Evolutionary conservation across 2,113 vertebrate species (phyloP).

Genomic region (Gymnorhina tibicen): DNA sequence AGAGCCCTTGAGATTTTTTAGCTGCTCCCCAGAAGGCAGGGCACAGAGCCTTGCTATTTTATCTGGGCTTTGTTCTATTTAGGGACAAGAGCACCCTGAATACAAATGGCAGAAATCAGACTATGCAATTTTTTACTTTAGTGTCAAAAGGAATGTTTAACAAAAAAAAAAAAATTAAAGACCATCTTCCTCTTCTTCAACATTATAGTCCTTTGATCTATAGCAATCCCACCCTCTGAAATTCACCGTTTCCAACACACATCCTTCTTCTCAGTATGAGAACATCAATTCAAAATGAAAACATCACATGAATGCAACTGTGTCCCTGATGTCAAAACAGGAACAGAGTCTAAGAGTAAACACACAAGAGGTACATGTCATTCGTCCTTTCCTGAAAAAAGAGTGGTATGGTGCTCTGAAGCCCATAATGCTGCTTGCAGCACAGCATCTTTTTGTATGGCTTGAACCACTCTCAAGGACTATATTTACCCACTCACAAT

Average conservation of each 20-base stretch:
- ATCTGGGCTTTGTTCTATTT: not conserved
- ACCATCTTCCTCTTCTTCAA: not conserved
- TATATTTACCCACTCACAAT: not conserved
- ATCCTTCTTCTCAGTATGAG: not conserved
- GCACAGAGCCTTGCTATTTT: not conserved
- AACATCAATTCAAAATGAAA: not conserved
- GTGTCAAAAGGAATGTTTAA: not conserved
- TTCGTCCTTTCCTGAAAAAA: not conserved
- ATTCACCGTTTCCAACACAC: not conserved
- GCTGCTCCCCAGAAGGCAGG: not conserved
- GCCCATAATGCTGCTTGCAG: not conserved
- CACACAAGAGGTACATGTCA: not conserved
- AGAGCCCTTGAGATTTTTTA: not conserved
- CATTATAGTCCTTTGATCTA: not conserved
- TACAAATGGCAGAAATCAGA: not conserved
- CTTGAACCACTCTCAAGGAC: not conserved
- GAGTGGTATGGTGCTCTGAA: not conserved
- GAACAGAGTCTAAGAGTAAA: not conserved
- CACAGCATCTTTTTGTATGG: not conserved
- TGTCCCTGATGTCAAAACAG: not conserved
- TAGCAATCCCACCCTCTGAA: not conserved
- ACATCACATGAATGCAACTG: not conserved
- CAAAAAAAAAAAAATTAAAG: not conserved
- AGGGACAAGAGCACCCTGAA: not conserved
- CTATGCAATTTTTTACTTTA: not conserved